These are phyloP conservation scores for Pterocles burchelli DNA, from an alignment of 2,113 vertebrate species.

Conservation along the genomic window DNA sequence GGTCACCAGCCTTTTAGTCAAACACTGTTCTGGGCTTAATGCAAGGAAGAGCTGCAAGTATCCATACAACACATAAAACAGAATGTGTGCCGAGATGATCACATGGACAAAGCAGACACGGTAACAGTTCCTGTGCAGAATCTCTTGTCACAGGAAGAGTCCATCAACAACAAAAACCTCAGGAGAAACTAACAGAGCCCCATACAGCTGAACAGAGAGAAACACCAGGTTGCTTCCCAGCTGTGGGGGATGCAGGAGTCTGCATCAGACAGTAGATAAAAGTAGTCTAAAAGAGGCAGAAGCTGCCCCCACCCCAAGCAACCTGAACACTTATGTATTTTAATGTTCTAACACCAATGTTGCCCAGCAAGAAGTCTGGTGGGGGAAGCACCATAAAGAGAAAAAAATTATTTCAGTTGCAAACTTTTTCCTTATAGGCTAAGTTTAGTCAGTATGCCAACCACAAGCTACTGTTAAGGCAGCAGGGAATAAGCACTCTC, in stretches of 20 bases:
- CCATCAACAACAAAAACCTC: background rate
- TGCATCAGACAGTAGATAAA: background rate
- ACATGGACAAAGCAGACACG: background rate
- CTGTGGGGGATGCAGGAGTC: background rate
- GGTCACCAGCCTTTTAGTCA: background rate
- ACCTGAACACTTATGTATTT: background rate
- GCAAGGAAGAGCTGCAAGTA: background rate
- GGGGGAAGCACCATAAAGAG: background rate
- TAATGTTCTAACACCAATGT: fast-evolving
- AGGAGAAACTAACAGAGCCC: background rate
- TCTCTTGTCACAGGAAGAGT: background rate
- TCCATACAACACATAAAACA: background rate
- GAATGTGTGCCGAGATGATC: background rate
- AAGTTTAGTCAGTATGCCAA: background rate
- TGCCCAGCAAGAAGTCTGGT: background rate
- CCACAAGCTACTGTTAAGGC: background rate
- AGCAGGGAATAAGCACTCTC: fast-evolving
- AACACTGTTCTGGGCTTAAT: background rate
- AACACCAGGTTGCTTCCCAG: background rate
- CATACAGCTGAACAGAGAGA: fast-evolving
- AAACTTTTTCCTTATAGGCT: background rate
- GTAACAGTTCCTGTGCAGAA: background rate
- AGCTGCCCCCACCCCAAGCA: background rate
- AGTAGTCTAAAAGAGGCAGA: background rate
- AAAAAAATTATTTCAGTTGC: background rate